phyloP scores from a whole-genome alignment of 2,888 invertebrate species.

The Orgyia antiqua region DNA sequence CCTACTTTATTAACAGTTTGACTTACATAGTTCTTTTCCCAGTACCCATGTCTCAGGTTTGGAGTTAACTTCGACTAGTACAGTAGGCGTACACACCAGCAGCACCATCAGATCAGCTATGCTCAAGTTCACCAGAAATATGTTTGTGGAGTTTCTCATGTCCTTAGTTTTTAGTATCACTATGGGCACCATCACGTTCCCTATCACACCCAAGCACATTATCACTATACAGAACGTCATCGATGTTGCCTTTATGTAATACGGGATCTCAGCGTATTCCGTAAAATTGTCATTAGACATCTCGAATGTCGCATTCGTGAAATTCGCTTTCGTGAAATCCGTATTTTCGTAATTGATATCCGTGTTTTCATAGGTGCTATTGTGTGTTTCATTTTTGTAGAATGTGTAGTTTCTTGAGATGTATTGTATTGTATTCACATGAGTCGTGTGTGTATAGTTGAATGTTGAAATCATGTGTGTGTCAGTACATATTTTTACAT shows the following conservation, averaged over 20 bases:
- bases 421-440: conserved; percentile 38
- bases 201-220: conserved; percentile 93
- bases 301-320: conserved; percentile 37
- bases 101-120: conserved; percentile 95
- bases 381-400: conserved; percentile 29
- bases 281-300: conserved; percentile 51
- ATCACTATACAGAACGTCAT: conserved; percentile 93
- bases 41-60: conserved; percentile 95
- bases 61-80: conserved; percentile 95
- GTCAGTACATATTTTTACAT: conserved; percentile 54
- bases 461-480: conserved; percentile 70
- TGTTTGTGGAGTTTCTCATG: conserved; percentile 96
- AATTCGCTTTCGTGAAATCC: conserved; percentile 35
- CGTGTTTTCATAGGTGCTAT: conserved; percentile 28
- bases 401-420: conserved; percentile 17
- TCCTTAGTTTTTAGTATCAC: conserved; percentile 95
- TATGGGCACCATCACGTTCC: conserved; percentile 95
- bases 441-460: conserved; percentile 50
- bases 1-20: too few relatives aligned
- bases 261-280: conserved; percentile 82
- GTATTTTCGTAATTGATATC: conserved; percentile 30
- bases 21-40: conserved; percentile 96
- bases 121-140: conserved; percentile 95
- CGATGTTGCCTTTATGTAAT: conserved; percentile 91
- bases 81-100: conserved; percentile 94